phyloP scores from a whole-genome alignment of 2,113 vertebrate species.

The Engystomops pustulosus region DNA sequence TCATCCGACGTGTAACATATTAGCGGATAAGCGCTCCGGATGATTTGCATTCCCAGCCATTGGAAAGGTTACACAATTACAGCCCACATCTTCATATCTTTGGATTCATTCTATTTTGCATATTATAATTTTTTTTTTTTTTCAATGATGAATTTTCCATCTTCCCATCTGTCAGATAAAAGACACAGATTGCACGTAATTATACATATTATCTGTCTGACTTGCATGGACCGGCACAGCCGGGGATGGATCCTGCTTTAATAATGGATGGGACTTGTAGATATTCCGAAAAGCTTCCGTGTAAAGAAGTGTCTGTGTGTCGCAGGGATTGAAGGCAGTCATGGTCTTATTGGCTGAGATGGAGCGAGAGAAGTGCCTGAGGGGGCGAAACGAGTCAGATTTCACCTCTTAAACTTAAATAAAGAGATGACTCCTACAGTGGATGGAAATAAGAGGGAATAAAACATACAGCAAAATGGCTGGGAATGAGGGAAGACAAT shows the following conservation, averaged over 20 bases:
- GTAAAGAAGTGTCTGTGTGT: constrained; percentile 16
- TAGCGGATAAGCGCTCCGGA: not conserved
- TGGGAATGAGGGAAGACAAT: not conserved
- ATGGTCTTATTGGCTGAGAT: constrained; percentile 32
- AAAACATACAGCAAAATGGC: not conserved
- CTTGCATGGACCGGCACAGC: constrained; percentile 34
- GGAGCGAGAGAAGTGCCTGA: not conserved
- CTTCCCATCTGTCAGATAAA: constrained; percentile 20
- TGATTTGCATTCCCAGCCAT: not conserved
- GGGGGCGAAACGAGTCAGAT: constrained; percentile 22
- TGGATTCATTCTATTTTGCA: not conserved
- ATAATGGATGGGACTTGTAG: constrained; percentile 33
- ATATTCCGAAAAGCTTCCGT: not conserved
- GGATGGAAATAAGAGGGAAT: not conserved
- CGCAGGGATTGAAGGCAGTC: not conserved
- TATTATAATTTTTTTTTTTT: constrained; percentile 31
- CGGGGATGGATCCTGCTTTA: constrained; percentile 20
- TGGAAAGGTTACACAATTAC: constrained; percentile 27
- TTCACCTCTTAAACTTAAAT: constrained; percentile 4
- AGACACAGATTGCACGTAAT: constrained; percentile 30
- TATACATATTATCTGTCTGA: constrained; percentile 35
- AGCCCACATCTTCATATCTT: not conserved
- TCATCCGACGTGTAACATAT: not conserved
- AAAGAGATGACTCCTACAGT: constrained; percentile 1
- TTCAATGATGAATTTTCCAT: constrained; percentile 8